Evolutionary conservation across 2,888 invertebrate genomes (phyloP).

Genomic region (Caenorhabditis afra): DNA sequence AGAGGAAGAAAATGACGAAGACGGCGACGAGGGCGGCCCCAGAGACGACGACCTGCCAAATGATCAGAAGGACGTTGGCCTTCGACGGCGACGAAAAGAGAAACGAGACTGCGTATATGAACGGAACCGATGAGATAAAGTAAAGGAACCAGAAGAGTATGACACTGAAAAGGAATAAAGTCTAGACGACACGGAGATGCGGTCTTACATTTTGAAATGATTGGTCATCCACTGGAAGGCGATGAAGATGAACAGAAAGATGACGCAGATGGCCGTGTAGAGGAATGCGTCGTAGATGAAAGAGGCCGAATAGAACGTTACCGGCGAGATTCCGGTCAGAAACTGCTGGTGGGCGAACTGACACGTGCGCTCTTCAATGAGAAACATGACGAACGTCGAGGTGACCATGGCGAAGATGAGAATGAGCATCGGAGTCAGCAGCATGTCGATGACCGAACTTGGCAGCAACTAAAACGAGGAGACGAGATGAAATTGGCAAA

Average conservation of each 20-base stretch:
- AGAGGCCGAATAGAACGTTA: conserved; percentile 73
- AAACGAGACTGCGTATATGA: conserved; percentile 75
- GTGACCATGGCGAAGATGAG: conserved; percentile 72
- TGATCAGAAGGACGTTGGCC: conserved; percentile 63
- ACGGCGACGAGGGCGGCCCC: conserved; percentile 58
- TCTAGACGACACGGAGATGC: background rate
- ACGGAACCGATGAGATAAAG: conserved; percentile 73
- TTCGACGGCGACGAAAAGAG: conserved; percentile 73
- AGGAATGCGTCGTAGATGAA: conserved; percentile 68
- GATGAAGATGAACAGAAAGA: conserved; percentile 65
- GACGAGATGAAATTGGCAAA: background rate
- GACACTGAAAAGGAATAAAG: conserved; percentile 66
- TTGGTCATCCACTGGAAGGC: conserved; percentile 60
- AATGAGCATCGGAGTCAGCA: conserved; percentile 65
- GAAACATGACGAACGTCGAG: conserved; percentile 73
- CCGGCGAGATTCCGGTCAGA: conserved; percentile 74
- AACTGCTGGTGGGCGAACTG: conserved; percentile 77
- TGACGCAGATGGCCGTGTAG: conserved; percentile 67
- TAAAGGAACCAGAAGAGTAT: conserved; percentile 74
- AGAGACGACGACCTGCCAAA: conserved; percentile 70
- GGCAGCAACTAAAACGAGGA: conserved; percentile 25
- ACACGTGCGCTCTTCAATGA: conserved; percentile 72
- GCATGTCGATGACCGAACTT: conserved; percentile 37
- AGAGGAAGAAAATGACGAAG: conserved; percentile 28
- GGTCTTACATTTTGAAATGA: conserved; percentile 57